Conservation (phyloP, 2,113 vertebrate genomes). For the Phaethornis superciliosus region DNA sequence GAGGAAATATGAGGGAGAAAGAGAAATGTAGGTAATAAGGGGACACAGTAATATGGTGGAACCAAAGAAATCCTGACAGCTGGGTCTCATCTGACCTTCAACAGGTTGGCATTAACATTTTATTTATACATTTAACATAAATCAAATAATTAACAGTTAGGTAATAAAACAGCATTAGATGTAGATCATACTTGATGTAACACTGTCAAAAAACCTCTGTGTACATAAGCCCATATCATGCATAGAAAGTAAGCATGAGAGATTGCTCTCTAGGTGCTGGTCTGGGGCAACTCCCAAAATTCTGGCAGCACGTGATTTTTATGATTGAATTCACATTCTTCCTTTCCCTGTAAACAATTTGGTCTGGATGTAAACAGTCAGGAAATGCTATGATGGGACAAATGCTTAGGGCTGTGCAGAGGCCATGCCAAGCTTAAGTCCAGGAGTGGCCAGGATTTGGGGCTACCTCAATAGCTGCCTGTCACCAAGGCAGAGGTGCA, state of each 20-base stretch:
- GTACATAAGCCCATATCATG: conserved; percentile 16
- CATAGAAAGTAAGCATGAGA: conserved; percentile 21
- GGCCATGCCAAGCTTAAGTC: not conserved
- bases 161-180: not conserved
- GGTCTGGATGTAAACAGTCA: not conserved
- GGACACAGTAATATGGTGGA: not conserved
- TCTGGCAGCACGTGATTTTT: not conserved
- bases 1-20: not conserved
- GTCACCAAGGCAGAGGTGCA: not conserved
- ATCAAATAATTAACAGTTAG: conserved; percentile 8
- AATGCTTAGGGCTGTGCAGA: not conserved
- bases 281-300: not conserved
- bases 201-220: conserved; percentile 3
- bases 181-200: not conserved
- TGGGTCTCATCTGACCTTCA: not conserved
- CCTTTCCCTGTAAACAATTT: conserved; percentile 4
- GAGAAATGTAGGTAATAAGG: not conserved
- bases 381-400: not conserved
- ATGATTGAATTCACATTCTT: not conserved
- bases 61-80: not conserved
- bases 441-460: not conserved
- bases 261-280: not conserved
- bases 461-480: not conserved
- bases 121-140: conserved; percentile 56
- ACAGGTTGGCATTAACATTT: conserved; percentile 15